Base-by-base conservation (phyloP, 2,888 invertebrate species). In the Calameuta idolon region DNA sequence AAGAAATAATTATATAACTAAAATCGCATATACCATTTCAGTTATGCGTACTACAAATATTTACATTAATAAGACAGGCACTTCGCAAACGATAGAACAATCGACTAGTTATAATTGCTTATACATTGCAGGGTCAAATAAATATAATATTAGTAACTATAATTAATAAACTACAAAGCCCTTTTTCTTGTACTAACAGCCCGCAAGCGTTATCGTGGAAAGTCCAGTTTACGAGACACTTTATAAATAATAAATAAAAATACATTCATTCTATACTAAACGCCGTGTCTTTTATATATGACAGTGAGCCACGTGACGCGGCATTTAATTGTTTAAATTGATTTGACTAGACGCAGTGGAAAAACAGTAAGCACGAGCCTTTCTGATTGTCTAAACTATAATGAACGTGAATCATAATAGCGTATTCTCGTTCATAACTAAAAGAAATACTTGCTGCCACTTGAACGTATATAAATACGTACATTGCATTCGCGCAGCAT, bases 301-400 rank as follows among this genome's bases (percentile, higher is more conserved):
- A 55, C 55, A 5, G 23, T 9, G 55, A 55, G 55, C 9, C 55
- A 15, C 9, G 23, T 55, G 23, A 55, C 23, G 55, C 23, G 23
- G 1, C 5, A 55, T 55, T 23, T 9, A 23, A 23, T 9, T 23
- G 23, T 23, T 15, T 55, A 55, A 55, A 55, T 23, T 5, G 5
- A 69, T 33, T 69, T 69, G 71, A 71, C 71, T 71, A 71, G 71
- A 71, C 31, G 33, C 71, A 71, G 31, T 71, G 31, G 9, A 71
- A 71, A 33, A 71, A 31, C 71, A 15, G 34, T 71, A 87, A 87
- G 81, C 87, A 88, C 88, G 87, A 88, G 86, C 87, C 87, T 88
- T 87, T 79, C 79, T 83, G 87, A 86, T 88, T 86, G 83, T 87
- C 82, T 84, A 83, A 76, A 74, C 74, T 74, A 79, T 74, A 55